These are phyloP conservation scores for Pediacus dermestoides DNA, from an alignment of 2,888 invertebrate species.

Conservation along the genomic window DNA sequence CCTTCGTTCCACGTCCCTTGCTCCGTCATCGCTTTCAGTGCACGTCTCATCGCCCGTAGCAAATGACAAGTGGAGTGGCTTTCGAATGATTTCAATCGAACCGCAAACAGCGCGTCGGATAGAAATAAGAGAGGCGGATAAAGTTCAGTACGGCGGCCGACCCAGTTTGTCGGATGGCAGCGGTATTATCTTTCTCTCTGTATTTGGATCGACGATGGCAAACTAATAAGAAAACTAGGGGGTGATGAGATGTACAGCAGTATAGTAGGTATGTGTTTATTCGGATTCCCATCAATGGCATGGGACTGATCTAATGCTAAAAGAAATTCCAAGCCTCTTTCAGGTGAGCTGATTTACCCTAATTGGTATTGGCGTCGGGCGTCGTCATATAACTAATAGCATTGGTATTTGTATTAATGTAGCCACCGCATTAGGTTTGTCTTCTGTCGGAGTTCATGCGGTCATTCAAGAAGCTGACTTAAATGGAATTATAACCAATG, in stretches of 20 bases:
- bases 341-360: constrained; percentile 12
- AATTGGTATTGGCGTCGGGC: constrained; percentile 12
- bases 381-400: constrained; percentile 1
- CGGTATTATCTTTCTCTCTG: constrained; percentile 43
- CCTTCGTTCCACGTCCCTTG: no score
- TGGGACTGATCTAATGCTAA: constrained; percentile 12
- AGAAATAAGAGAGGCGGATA: constrained; percentile 23
- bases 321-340: constrained; percentile 14
- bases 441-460: constrained; percentile 31
- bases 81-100: constrained; percentile 47
- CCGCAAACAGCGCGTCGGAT: constrained; percentile 39
- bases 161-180: constrained; percentile 36
- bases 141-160: constrained; percentile 25
- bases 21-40: no score
- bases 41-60: constrained; percentile 23
- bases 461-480: constrained; percentile 45
- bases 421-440: constrained; percentile 10
- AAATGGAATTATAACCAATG: constrained; percentile 42
- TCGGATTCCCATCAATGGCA: no score
- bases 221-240: constrained; percentile 13
- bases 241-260: no score
- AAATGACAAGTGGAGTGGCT: constrained; percentile 46
- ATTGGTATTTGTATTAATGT: constrained; percentile 9
- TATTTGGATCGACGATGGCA: constrained; percentile 28
- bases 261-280: no score